Percentiles rank a stretch among this genome's conserved stretches.
Conservation (phyloP, 2,888 invertebrate species). For the Leptarthrus brevirostris region DNA sequence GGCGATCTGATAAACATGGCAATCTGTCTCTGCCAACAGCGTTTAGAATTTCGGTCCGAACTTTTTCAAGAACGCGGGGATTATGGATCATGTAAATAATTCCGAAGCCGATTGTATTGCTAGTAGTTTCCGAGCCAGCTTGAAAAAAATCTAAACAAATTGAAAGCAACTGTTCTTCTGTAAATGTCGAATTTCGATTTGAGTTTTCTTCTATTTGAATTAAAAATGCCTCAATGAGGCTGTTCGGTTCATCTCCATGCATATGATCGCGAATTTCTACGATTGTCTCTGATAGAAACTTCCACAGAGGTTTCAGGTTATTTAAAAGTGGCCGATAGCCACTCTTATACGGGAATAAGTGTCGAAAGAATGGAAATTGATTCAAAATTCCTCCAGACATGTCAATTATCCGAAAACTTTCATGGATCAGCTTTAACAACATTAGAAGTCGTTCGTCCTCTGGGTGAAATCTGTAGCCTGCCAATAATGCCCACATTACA, state of each 20-base stretch:
- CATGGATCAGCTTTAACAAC: constrained; percentile 72
- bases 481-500: constrained; percentile 77
- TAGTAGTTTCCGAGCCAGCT: constrained; percentile 72
- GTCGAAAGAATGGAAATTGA: constrained; percentile 76
- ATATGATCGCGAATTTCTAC: constrained; percentile 68
- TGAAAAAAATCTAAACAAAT: constrained; percentile 72
- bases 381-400: constrained; percentile 78
- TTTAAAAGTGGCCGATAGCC: constrained; percentile 72
- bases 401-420: constrained; percentile 73
- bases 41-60: constrained; percentile 68
- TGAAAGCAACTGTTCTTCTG: constrained; percentile 71
- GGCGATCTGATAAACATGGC: constrained; percentile 67
- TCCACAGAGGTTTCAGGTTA: constrained; percentile 70
- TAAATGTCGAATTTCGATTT: constrained; percentile 62
- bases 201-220: constrained; percentile 68
- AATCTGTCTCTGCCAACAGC: constrained; percentile 63
- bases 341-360: constrained; percentile 72
- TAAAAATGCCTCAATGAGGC: constrained; percentile 70
- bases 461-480: constrained; percentile 72
- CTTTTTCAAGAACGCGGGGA: constrained; percentile 69
- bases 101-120: constrained; percentile 70
- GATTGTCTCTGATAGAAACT: constrained; percentile 71
- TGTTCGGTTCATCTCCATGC: constrained; percentile 58
- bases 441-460: constrained; percentile 70
- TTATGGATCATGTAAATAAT: constrained; percentile 70